phyloP scores from a whole-genome alignment of 2,888 invertebrate species.

The Allophyes oxyacanthae region DNA sequence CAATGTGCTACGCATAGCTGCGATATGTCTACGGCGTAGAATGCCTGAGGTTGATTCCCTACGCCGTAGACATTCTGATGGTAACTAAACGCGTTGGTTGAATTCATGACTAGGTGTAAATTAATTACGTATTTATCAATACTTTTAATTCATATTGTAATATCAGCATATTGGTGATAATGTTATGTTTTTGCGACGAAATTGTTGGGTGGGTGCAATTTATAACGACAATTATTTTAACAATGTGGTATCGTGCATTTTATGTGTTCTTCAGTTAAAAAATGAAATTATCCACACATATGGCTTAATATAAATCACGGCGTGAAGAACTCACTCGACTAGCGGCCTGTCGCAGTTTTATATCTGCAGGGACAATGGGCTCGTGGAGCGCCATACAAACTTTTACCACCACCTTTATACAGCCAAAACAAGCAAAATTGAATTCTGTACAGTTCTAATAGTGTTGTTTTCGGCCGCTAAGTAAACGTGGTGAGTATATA shows the following conservation, averaged over 20 bases:
- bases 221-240: too few species aligned
- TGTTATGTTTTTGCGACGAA: too few species aligned
- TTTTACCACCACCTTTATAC: conserved; percentile 18
- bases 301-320: conserved; percentile 70
- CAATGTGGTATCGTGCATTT: conserved; percentile 7
- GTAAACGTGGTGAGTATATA: conserved; percentile 70
- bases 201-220: too few species aligned
- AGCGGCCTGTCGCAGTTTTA: conserved; percentile 73
- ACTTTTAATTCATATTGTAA: too few species aligned
- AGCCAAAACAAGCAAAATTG: conserved; percentile 55
- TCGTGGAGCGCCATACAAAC: conserved; percentile 66
- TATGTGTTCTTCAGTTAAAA: conserved; percentile 36
- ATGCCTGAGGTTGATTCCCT: conserved; percentile 1
- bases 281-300: conserved; percentile 52
- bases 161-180: too few species aligned
- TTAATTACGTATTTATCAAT: too few species aligned
- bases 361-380: conserved; percentile 79
- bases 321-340: conserved; percentile 71
- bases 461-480: conserved; percentile 53
- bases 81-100: too few species aligned
- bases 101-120: too few species aligned
- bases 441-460: conserved; percentile 61
- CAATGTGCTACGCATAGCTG: conserved; percentile 14
- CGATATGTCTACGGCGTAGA: conserved; percentile 47
- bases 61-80: conserved; percentile 24